These are phyloP conservation scores for Ferdinandea cuprea DNA, from an alignment of 2,888 invertebrate genomes.

Conservation along the genomic window DNA sequence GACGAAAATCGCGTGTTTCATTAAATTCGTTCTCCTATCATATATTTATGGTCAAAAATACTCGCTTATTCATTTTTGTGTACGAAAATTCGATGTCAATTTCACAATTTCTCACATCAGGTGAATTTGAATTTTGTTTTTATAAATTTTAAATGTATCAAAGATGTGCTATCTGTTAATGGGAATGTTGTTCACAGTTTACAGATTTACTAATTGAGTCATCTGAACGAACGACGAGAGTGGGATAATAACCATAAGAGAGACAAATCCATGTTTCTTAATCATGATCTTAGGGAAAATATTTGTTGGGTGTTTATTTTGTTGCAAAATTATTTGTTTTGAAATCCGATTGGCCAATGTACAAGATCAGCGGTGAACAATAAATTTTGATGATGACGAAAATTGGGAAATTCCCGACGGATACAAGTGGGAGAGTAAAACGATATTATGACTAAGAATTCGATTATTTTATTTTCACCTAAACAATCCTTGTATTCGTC, in stretches of 20 bases:
- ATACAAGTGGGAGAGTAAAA: too few species aligned
- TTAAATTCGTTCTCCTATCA: background rate
- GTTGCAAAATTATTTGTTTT: constrained; percentile 24
- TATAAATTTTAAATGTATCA: constrained; percentile 5
- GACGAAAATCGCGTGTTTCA: constrained; percentile 13
- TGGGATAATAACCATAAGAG: constrained; percentile 18
- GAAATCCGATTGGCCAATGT: background rate
- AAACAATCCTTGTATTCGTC: too few species aligned
- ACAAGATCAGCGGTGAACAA: background rate
- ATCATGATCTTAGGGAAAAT: constrained; percentile 36
- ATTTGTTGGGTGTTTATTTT: background rate
- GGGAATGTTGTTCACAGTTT: constrained; percentile 30
- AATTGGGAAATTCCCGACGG: background rate
- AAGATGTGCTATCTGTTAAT: constrained; percentile 31
- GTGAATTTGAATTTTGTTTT: constrained; percentile 35
- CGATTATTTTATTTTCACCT: too few species aligned
- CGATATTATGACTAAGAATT: too few species aligned
- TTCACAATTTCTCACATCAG: constrained; percentile 60
- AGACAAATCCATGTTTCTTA: constrained; percentile 32
- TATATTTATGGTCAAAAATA: constrained; percentile 40
- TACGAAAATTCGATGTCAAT: constrained; percentile 48
- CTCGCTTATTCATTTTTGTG: constrained; percentile 35
- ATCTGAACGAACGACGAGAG: constrained; percentile 16
- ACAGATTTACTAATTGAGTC: constrained; percentile 47
- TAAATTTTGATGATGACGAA: background rate